Evolutionary conservation across 1,140 invertebrate genomes (phyloP), one percentile per base, ranked within the genome.

Genomic region (Diachasma alloeum): DNA sequence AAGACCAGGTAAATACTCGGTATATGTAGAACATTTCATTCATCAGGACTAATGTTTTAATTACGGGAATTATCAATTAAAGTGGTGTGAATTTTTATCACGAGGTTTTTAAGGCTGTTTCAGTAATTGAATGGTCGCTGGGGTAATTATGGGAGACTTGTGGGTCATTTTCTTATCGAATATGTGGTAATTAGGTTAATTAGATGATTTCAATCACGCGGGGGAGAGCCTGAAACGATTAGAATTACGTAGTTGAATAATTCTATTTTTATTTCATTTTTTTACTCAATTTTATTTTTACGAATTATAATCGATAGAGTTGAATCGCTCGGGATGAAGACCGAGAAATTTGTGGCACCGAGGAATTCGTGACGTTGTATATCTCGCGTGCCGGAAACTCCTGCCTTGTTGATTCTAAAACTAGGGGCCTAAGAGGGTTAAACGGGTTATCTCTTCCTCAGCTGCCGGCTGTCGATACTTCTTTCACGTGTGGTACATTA

Each of bases 1-100:
- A 87, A 88, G 81, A 88, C 87, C 83, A 87, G 86, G 86, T 88
- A 67, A 48, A 53, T 76, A 42, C 31, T 17, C 63, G 39, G 5
- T 15, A 46, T 63, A 74, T 74, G 56, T 66, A n/a, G 24, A 39
- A 17, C 42, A 26, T 42, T 46, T 19, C 48, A 53, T 53, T 53
- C 48, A 19, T 53, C 48, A 53, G 15, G n/a, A 37, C 31, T 46
- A 56, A 59, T 36, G 24, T 26, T 59, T 74, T 63, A 63, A 63
- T 63, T 63, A 26, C 59, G 22, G 8, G 59, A 11, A 63, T 26
- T 63, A 31, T 31, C 24, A 24, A 26, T 63, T 63, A 26, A 63
- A 24, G 15, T 56, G n/a, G 19, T 6, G 19, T 63, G 8, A 63
- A 63, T 31, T 26, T 63, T 48, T 72, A 15, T 53, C 42, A 36